phyloP scores from a whole-genome alignment of 2,113 vertebrate species.

The Otolemur garnettii region DNA sequence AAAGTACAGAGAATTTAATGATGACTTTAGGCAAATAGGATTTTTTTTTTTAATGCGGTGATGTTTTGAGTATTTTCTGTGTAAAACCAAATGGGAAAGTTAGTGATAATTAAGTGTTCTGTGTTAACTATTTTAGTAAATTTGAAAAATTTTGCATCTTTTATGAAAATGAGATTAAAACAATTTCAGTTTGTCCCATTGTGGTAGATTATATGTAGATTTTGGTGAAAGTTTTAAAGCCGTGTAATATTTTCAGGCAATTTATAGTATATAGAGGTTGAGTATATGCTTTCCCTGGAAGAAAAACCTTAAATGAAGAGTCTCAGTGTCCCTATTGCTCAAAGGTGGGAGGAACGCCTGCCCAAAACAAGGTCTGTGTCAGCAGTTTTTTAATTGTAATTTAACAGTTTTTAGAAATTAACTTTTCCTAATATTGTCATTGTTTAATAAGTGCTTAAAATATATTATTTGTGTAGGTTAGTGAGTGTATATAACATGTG shows the following conservation, averaged over 20 bases:
- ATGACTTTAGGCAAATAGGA: neutral
- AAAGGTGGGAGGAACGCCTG: neutral
- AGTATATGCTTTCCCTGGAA: neutral
- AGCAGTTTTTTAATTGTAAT: conserved; percentile 4
- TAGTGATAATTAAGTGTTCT: conserved; percentile 23
- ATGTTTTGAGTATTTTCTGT: conserved; percentile 38
- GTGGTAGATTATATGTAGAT: conserved; percentile 10
- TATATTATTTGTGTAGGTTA: neutral
- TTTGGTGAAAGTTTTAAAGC: conserved; percentile 20
- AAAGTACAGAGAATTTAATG: neutral
- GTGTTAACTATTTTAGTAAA: conserved; percentile 33
- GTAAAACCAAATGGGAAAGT: neutral
- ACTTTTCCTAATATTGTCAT: neutral
- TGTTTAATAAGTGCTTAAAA: conserved; percentile 41
- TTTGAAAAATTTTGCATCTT: conserved; percentile 7
- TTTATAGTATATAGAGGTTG: neutral
- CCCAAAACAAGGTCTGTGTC: neutral
- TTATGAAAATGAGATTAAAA: neutral
- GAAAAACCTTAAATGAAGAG: neutral
- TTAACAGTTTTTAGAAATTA: neutral
- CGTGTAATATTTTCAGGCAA: neutral
- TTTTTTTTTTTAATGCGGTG: neutral
- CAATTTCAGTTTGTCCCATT: conserved; percentile 21
- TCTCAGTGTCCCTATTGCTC: neutral
- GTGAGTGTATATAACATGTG: neutral